These are phyloP conservation scores for Naso thynnoides DNA, from an alignment of 2,797 vertebrate genomes.

Conservation along the genomic window DNA sequence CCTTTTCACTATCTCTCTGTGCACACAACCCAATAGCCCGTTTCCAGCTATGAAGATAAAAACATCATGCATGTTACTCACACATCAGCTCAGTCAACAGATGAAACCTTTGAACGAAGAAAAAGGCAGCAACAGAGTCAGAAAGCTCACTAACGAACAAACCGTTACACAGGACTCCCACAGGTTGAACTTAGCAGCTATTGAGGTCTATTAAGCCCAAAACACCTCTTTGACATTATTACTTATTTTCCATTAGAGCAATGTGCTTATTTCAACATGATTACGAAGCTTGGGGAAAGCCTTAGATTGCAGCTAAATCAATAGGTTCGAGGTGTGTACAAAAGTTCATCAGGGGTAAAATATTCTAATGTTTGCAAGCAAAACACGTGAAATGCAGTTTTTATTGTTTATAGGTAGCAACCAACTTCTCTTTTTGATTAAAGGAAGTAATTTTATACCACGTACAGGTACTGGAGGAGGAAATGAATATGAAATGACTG, in stretches of 20 bases:
- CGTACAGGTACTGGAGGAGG: not conserved
- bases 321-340: too few relatives aligned
- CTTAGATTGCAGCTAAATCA: too few relatives aligned
- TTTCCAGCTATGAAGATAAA: slow-evolving; percentile 57
- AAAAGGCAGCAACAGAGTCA: not conserved
- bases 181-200: not conserved
- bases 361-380: too few relatives aligned
- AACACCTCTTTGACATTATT: not conserved
- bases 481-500: not conserved
- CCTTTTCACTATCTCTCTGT: slow-evolving; percentile 22
- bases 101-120: not conserved
- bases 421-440: slow-evolving; percentile 24
- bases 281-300: too few relatives aligned
- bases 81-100: slow-evolving; percentile 32
- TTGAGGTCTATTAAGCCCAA: slow-evolving; percentile 7
- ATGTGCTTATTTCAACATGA: too few relatives aligned
- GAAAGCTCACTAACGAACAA: slow-evolving; percentile 1
- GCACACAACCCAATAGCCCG: slow-evolving; percentile 42
- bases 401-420: not conserved
- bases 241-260: too few relatives aligned
- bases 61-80: slow-evolving; percentile 34
- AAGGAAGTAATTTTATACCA: slow-evolving; percentile 53
- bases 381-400: not conserved
- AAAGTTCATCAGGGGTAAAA: too few relatives aligned
- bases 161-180: not conserved